Conservation (phyloP, 2,888 invertebrate species). For the Alviniconcha strummeri region DNA sequence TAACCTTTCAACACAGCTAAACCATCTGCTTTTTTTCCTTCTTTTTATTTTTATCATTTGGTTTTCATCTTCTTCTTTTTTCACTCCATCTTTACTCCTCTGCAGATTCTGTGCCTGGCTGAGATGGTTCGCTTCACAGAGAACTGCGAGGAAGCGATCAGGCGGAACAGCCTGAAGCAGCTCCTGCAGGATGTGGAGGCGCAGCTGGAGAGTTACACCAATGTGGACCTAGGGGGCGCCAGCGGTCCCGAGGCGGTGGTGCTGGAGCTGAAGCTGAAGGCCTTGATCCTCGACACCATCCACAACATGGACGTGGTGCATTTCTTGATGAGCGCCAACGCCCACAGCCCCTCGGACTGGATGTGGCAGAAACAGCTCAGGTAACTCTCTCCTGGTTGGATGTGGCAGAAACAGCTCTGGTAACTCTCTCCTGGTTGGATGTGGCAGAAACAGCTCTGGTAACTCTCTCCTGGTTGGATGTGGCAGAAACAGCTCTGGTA, state of each 20-base stretch:
- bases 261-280: conserved; percentile 90
- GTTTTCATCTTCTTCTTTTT: neutral
- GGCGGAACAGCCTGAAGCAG: conserved; percentile 75
- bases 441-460: too few species aligned
- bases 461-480: too few species aligned
- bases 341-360: conserved; percentile 86
- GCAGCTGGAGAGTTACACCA: conserved; percentile 75
- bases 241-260: conserved; percentile 72
- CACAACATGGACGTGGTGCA: conserved; percentile 91
- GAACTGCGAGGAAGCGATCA: conserved; percentile 87
- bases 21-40: too few species aligned
- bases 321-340: conserved; percentile 81
- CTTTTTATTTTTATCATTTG: too few species aligned
- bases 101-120: conserved; percentile 85
- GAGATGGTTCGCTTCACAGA: conserved; percentile 90
- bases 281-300: conserved; percentile 93
- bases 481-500: too few species aligned
- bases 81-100: neutral
- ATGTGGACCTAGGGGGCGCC: conserved; percentile 65
- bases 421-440: conserved; percentile 58
- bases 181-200: conserved; percentile 70
- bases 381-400: conserved; percentile 72
- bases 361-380: conserved; percentile 80
- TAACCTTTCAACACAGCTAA: too few species aligned
- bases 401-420: conserved; percentile 96